Evolutionary conservation across 2,888 invertebrate species (phyloP).

Genomic region (Dicycla oo): DNA sequence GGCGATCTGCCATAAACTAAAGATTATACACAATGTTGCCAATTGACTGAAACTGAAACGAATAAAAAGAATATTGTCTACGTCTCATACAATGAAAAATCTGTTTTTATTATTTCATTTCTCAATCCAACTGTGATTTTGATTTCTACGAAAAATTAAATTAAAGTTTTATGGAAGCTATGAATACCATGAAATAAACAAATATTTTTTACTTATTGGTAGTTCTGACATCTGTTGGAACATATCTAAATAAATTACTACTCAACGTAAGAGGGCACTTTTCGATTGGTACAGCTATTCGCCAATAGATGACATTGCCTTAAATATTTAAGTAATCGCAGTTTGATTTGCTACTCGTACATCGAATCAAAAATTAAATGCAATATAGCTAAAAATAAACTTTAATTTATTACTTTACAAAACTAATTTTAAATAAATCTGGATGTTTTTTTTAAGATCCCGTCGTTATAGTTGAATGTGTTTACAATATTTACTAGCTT

Average conservation of each 20-base stretch:
- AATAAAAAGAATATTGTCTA: conserved; percentile 41
- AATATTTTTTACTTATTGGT: fast-evolving
- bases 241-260: too few relatives aligned
- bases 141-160: background rate
- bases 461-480: too few relatives aligned
- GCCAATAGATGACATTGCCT: conserved; percentile 32
- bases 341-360: too few relatives aligned
- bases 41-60: background rate
- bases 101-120: background rate
- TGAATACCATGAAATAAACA: background rate
- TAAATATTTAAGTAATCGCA: too few relatives aligned
- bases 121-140: background rate
- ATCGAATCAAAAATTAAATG: too few relatives aligned
- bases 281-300: conserved; percentile 11
- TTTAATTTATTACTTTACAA: too few relatives aligned
- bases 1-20: conserved; percentile 74
- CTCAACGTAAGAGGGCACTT: conserved; percentile 27
- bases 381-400: too few relatives aligned
- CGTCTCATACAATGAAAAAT: background rate
- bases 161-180: fast-evolving
- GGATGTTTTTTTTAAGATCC: too few relatives aligned
- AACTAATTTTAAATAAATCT: too few relatives aligned
- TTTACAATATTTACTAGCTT: too few relatives aligned
- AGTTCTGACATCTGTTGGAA: background rate
- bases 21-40: conserved; percentile 66